Evolutionary conservation across 1,140 invertebrate genomes (phyloP).

Genomic region (Cotesia typhae): DNA sequence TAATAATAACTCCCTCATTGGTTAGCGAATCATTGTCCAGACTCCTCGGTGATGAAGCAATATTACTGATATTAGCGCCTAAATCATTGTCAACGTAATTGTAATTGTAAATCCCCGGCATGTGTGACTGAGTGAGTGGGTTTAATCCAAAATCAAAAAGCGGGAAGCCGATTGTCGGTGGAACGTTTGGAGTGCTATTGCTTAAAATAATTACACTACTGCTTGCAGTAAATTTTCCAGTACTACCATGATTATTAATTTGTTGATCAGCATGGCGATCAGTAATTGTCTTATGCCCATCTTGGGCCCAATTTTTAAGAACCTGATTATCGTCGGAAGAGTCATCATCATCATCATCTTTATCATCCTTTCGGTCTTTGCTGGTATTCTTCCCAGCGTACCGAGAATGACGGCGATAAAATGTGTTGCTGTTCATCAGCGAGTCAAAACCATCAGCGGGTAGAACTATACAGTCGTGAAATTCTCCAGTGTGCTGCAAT

Average conservation of each 20-base stretch:
- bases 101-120: too few relatives aligned
- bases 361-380: not conserved
- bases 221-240: not conserved
- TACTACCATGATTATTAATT: not conserved
- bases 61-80: too few relatives aligned
- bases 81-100: too few relatives aligned
- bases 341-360: not conserved
- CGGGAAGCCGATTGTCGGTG: too few relatives aligned
- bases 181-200: not conserved
- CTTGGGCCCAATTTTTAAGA: not conserved
- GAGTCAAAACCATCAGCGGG: conserved; percentile 43
- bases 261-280: not conserved
- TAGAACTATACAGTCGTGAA: conserved; percentile 58
- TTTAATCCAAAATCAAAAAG: too few relatives aligned
- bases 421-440: not conserved
- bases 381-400: not conserved
- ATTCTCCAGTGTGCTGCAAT: conserved; percentile 59
- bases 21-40: too few relatives aligned
- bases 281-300: not conserved
- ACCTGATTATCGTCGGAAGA: conserved; percentile 3
- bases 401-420: not conserved
- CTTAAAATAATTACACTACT: not conserved
- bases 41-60: too few relatives aligned
- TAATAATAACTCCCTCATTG: too few relatives aligned
- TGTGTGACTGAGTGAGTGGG: too few relatives aligned